These are phyloP conservation scores for Myopa testacea DNA, from an alignment of 2,888 invertebrate genomes.

Conservation along the genomic window DNA sequence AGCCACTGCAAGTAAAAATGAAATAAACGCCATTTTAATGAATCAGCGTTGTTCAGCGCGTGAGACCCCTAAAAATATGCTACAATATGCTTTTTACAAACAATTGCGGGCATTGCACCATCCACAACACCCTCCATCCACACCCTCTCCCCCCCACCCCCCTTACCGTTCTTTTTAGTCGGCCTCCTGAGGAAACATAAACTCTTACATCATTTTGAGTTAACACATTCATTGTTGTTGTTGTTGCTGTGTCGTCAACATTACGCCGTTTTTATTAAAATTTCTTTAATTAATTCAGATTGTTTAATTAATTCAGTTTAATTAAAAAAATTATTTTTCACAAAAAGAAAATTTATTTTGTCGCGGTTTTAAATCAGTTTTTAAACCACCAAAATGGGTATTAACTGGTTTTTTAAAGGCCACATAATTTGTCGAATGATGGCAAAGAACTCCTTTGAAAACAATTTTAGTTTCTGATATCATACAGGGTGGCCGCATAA, in stretches of 20 bases:
- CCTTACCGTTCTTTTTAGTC: neutral
- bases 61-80: slow-evolving; percentile 24
- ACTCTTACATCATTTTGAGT: slow-evolving; percentile 9
- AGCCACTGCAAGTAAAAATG: neutral
- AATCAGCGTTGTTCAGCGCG: slow-evolving; percentile 8
- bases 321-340: neutral
- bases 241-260: neutral
- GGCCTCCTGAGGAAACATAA: neutral
- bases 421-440: no score
- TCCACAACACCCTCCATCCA: neutral
- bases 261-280: slow-evolving; percentile 3
- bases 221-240: neutral
- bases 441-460: no score
- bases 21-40: slow-evolving; percentile 16
- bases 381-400: neutral
- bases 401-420: no score
- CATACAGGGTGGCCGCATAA: no score
- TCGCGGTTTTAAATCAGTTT: neutral
- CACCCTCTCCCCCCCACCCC: no score
- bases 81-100: slow-evolving; percentile 22
- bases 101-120: neutral
- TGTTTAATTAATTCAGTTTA: neutral
- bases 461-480: no score
- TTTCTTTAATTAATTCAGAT: slow-evolving; percentile 24
- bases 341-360: neutral